phyloP scores from a whole-genome alignment of 2,888 invertebrate species.

The Augiades crinisus region DNA sequence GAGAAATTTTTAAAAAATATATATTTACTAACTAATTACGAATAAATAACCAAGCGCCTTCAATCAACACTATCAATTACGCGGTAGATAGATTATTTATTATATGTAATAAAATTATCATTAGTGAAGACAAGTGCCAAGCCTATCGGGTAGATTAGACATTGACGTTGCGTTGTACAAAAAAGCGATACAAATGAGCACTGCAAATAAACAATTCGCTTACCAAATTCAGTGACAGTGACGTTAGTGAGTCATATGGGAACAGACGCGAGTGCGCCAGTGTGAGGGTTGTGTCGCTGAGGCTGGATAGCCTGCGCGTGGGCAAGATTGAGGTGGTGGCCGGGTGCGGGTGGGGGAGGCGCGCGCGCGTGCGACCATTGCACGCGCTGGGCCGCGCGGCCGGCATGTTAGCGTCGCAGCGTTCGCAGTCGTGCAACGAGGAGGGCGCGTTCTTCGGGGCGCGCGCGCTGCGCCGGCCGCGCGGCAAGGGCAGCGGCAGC shows the following conservation, averaged over 20 bases:
- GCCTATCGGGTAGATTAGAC: slow-evolving; percentile 22
- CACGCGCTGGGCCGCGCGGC: slow-evolving; percentile 72
- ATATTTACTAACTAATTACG: slow-evolving; percentile 35
- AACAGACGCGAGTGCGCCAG: slow-evolving; percentile 19
- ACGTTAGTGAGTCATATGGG: slow-evolving; percentile 20
- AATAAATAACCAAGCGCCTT: slow-evolving; percentile 73
- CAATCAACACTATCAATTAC: slow-evolving; percentile 58
- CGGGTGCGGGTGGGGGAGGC: slow-evolving; percentile 77
- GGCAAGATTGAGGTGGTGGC: slow-evolving; percentile 78
- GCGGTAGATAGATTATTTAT: slow-evolving; percentile 31
- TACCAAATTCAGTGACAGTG: no score
- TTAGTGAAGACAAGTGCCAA: slow-evolving; percentile 60
- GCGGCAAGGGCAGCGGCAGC: slow-evolving; percentile 80
- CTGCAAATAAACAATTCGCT: no score
- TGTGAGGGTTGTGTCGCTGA: slow-evolving; percentile 10
- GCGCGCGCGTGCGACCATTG: slow-evolving; percentile 78
- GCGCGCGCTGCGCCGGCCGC: slow-evolving; percentile 80
- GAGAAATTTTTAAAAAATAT: slow-evolving; percentile 30
- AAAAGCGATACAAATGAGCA: no score
- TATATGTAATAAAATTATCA: slow-evolving; percentile 49
- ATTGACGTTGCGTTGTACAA: neutral
- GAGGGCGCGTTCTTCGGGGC: slow-evolving; percentile 80
- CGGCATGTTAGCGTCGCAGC: slow-evolving; percentile 78
- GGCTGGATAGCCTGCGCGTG: slow-evolving; percentile 29
- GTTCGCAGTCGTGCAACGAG: slow-evolving; percentile 79